phyloP scores from a whole-genome alignment of 2,113 vertebrate species.

The Apeltes quadracus region DNA sequence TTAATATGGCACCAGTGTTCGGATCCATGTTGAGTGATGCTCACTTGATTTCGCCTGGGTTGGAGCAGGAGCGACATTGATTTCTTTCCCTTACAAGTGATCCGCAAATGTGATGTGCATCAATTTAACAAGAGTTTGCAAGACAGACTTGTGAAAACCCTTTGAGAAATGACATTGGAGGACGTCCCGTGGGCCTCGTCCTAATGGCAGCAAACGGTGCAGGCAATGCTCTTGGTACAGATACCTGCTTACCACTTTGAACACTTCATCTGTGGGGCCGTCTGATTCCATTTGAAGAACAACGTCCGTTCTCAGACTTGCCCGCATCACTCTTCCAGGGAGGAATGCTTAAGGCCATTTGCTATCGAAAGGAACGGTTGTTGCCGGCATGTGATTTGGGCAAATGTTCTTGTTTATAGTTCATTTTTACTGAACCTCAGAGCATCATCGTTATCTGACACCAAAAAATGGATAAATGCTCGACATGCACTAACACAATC shows the following conservation, averaged over 20 bases:
- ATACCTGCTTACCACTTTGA: constrained; percentile 56
- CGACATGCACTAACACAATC: constrained; percentile 21
- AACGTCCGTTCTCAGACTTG: constrained; percentile 48
- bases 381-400: constrained; percentile 4
- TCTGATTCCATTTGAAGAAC: constrained; percentile 67
- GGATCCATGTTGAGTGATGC: constrained; percentile 23
- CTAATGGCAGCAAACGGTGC: constrained; percentile 50
- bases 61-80: constrained; percentile 44
- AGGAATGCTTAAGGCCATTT: constrained; percentile 43
- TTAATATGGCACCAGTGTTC: neutral
- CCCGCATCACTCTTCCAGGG: constrained; percentile 50
- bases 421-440: neutral
- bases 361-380: constrained; percentile 22
- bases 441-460: neutral
- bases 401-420: neutral
- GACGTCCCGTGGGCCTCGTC: constrained; percentile 55
- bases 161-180: constrained; percentile 62
- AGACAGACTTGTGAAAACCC: constrained; percentile 65
- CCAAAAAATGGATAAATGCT: constrained; percentile 7
- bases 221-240: constrained; percentile 66
- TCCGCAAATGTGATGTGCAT: constrained; percentile 58
- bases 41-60: constrained; percentile 32
- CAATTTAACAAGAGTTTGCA: constrained; percentile 56
- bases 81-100: constrained; percentile 58
- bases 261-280: constrained; percentile 61